Conservation (phyloP, 2,113 vertebrate genomes). For the Psittacara wagleri region DNA sequence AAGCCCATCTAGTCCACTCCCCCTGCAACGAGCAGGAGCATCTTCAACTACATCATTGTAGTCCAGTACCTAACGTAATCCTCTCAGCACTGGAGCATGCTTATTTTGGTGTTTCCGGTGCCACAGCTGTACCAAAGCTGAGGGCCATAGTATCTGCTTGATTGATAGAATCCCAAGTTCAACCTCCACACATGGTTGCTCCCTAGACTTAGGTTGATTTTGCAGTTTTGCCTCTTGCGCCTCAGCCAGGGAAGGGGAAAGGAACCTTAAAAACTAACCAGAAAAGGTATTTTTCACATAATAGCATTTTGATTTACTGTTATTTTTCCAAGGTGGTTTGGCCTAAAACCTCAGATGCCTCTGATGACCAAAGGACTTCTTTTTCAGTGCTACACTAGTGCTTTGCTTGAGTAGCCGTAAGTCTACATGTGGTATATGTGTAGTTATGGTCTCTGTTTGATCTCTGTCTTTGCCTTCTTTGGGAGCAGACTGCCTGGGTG, state of each 20-base stretch:
- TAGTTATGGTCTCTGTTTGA: neutral
- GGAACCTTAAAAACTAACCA: neutral
- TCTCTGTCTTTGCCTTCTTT: neutral
- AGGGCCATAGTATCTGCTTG: neutral
- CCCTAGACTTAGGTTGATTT: neutral
- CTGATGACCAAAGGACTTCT: neutral
- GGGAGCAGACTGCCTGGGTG: neutral
- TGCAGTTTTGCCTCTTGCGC: neutral
- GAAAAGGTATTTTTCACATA: too few relatives aligned
- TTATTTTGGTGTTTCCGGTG: neutral
- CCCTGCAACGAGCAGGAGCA: neutral
- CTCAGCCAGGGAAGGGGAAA: neutral
- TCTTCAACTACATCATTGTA: neutral
- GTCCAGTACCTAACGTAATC: neutral
- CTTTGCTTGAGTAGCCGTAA: neutral
- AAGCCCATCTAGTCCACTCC: neutral
- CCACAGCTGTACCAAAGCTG: neutral
- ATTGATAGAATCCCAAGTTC: neutral
- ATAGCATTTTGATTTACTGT: too few relatives aligned
- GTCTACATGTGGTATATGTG: neutral
- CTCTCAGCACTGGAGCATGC: rapidly evolving
- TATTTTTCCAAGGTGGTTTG: neutral
- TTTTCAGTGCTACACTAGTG: neutral
- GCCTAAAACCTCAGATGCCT: neutral
- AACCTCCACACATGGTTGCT: neutral